Evolutionary conservation across 2,113 vertebrate species (phyloP).

Genomic region (Dipodomys stephensi): DNA sequence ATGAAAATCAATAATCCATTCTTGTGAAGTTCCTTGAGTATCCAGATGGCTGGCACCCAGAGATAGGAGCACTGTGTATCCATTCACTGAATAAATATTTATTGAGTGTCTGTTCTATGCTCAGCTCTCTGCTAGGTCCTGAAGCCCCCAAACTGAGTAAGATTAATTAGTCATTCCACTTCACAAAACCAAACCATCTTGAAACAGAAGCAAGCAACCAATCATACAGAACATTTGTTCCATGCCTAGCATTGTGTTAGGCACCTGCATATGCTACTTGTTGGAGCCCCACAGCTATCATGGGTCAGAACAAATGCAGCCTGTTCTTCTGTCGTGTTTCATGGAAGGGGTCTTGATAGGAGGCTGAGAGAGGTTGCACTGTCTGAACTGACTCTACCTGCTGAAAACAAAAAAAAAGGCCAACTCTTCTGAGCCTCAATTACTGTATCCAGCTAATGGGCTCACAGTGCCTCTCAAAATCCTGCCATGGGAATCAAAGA

Average conservation of each 20-base stretch:
- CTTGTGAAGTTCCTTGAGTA: background rate
- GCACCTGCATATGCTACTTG: background rate
- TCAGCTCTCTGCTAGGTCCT: conserved; percentile 1
- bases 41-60: conserved; percentile 56
- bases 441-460: background rate
- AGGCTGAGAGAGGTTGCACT: background rate
- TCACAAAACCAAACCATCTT: conserved; percentile 54
- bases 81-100: conserved; percentile 66
- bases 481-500: background rate
- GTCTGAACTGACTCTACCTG: background rate
- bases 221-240: background rate
- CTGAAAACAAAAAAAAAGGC: background rate
- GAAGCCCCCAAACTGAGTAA: conserved; percentile 42
- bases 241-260: background rate
- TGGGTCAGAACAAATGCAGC: background rate
- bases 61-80: conserved; percentile 10
- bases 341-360: too few species aligned
- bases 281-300: background rate
- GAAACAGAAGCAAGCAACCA: background rate
- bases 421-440: background rate
- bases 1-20: conserved; percentile 51
- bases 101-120: conserved; percentile 53
- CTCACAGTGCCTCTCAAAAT: background rate
- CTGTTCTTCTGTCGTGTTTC: background rate
- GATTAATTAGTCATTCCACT: conserved; percentile 17